A percentile compares a stretch with the other conserved stretches of the same genome.
These are phyloP conservation scores for Seriola aureovittata DNA, from an alignment of 2,113 vertebrate species.

Conservation along the genomic window DNA sequence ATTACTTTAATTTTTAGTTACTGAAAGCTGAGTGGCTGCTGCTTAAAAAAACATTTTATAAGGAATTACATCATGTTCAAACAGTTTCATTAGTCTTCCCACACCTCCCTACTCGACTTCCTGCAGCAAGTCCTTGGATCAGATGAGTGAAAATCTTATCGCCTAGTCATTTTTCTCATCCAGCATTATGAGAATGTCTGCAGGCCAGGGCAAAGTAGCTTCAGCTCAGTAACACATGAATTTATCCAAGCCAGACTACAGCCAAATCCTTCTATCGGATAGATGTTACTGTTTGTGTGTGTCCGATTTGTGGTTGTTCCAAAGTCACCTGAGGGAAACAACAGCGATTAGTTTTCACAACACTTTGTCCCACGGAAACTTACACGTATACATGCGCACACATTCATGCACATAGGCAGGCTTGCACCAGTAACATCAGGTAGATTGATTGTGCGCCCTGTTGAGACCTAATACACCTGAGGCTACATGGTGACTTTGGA, in stretches of 20 bases:
- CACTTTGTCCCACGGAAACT: constrained; percentile 30
- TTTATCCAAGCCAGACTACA: constrained; percentile 12
- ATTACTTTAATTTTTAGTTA: background rate
- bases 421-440: constrained; percentile 39
- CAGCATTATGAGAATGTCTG: constrained; percentile 25
- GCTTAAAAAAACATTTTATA: background rate
- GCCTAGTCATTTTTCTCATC: constrained; percentile 12
- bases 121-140: background rate
- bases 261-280: constrained; percentile 30
- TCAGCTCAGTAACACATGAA: constrained; percentile 25
- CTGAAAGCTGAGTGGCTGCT: background rate
- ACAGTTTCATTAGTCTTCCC: constrained; percentile 4
- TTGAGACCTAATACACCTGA: constrained; percentile 55
- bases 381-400: constrained; percentile 1
- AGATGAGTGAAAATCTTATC: background rate
- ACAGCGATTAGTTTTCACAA: constrained; percentile 61
- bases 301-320: constrained; percentile 57
- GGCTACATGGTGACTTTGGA: constrained; percentile 59
- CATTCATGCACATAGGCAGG: constrained; percentile 11
- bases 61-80: background rate
- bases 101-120: background rate
- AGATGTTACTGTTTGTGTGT: constrained; percentile 12
- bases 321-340: constrained; percentile 65
- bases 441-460: constrained; percentile 60
- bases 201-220: constrained; percentile 14